Evolutionary conservation across 2,797 vertebrate genomes (phyloP).

Genomic region (Babyrousa celebensis): DNA sequence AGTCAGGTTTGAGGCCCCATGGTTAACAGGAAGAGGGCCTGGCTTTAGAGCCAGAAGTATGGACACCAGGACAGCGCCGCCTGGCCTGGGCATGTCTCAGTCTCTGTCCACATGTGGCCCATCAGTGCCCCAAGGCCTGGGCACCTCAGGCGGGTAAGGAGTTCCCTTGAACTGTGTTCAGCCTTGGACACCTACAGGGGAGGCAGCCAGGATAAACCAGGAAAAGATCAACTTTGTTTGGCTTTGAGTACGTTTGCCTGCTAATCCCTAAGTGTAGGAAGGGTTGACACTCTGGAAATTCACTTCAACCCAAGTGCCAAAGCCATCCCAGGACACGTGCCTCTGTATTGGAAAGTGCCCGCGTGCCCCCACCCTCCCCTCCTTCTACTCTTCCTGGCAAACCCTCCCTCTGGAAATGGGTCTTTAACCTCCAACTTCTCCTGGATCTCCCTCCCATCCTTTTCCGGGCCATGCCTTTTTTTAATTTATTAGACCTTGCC

Average conservation of each 20-base stretch:
- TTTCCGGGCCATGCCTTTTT: neutral
- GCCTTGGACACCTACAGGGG: neutral
- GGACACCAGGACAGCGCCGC: neutral
- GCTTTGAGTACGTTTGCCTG: neutral
- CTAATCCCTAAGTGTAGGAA: neutral
- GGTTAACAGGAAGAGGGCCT: neutral
- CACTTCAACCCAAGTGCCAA: neutral
- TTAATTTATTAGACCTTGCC: neutral
- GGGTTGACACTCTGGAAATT: conserved; percentile 36
- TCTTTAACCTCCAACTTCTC: neutral
- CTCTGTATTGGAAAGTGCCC: neutral
- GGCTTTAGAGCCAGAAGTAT: neutral
- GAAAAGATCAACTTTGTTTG: neutral
- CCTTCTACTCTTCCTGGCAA: neutral
- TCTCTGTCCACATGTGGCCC: fast-evolving
- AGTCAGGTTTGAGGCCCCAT: neutral
- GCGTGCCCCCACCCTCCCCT: neutral
- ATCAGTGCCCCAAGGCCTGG: neutral
- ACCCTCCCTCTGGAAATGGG: neutral
- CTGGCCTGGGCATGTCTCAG: neutral
- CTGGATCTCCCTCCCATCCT: neutral
- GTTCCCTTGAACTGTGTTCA: neutral
- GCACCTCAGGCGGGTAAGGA: neutral
- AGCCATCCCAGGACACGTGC: neutral
- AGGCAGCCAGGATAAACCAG: neutral